Percentiles rank a stretch among this genome's conserved stretches.
These are phyloP conservation scores for Camelus bactrianus DNA, from an alignment of 2,113 vertebrate species.

Conservation along the genomic window DNA sequence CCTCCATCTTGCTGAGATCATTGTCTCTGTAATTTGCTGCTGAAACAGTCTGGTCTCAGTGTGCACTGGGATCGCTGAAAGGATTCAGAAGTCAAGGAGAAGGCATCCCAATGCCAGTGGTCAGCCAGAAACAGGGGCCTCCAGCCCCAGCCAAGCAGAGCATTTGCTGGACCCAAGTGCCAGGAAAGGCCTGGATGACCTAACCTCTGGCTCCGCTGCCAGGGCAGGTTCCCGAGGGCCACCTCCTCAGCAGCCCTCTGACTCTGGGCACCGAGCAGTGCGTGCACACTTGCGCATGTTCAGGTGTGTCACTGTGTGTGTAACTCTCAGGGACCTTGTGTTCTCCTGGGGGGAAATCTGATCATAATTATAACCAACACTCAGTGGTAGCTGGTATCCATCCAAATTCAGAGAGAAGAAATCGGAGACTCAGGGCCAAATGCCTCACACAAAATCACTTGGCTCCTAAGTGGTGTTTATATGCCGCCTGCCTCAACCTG, in stretches of 20 bases:
- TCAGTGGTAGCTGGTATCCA: background rate
- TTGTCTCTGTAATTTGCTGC: background rate
- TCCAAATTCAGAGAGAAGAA: background rate
- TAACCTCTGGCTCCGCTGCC: background rate
- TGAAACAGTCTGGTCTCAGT: background rate
- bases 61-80: background rate
- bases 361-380: background rate
- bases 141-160: background rate
- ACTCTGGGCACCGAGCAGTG: accelerated
- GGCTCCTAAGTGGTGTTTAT: background rate
- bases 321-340: background rate
- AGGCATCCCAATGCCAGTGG: background rate
- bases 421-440: background rate
- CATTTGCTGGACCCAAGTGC: background rate
- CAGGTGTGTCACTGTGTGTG: background rate
- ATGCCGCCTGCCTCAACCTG: background rate
- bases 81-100: conserved; percentile 44
- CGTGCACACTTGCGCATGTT: accelerated
- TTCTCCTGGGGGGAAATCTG: background rate
- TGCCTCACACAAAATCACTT: background rate
- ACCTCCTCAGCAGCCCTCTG: background rate
- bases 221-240: background rate
- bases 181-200: background rate
- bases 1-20: conserved; percentile 40
- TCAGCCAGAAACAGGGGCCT: background rate